Evolutionary conservation across 2,797 vertebrate species (phyloP).

Genomic region (Chelon labrosus): DNA sequence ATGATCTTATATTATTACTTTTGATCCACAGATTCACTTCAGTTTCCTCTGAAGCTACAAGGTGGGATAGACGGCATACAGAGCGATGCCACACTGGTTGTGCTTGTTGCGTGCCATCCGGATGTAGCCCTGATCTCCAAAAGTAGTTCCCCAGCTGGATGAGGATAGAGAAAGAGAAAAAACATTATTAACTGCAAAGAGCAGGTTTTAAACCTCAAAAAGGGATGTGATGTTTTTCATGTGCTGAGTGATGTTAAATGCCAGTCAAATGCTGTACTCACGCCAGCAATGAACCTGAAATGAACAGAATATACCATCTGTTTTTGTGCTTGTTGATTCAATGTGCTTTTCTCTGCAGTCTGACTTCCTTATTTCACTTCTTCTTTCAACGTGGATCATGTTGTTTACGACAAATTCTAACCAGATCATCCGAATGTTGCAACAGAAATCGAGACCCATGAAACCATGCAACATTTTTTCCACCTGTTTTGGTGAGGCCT

Average conservation of each 20-base stretch:
- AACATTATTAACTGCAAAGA: background rate
- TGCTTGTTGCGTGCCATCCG: constrained; percentile 88
- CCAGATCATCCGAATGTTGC: too few relatives aligned
- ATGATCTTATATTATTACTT: background rate
- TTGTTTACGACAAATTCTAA: too few relatives aligned
- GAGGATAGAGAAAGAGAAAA: background rate
- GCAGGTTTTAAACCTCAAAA: too few relatives aligned
- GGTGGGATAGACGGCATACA: constrained; percentile 82
- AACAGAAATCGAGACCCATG: too few relatives aligned
- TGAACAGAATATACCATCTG: fast-evolving
- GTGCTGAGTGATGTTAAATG: background rate
- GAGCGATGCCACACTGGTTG: constrained; percentile 91
- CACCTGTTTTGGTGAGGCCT: too few relatives aligned
- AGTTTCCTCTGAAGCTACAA: constrained; percentile 73
- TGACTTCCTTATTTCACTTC: constrained; percentile 41
- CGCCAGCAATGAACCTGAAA: constrained; percentile 9
- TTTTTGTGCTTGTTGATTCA: background rate
- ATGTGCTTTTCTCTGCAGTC: background rate
- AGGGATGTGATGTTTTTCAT: too few relatives aligned
- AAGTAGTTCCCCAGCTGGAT: constrained; percentile 87
- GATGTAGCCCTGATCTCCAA: constrained; percentile 91
- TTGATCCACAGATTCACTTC: background rate
- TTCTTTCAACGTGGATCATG: background rate
- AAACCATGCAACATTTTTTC: too few relatives aligned
- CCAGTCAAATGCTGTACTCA: background rate